Percentiles rank a stretch among this genome's conserved stretches.
These are phyloP conservation scores for Phallusia fumigata DNA, from an alignment of 23 tunicate genomes.

Conservation along the genomic window DNA sequence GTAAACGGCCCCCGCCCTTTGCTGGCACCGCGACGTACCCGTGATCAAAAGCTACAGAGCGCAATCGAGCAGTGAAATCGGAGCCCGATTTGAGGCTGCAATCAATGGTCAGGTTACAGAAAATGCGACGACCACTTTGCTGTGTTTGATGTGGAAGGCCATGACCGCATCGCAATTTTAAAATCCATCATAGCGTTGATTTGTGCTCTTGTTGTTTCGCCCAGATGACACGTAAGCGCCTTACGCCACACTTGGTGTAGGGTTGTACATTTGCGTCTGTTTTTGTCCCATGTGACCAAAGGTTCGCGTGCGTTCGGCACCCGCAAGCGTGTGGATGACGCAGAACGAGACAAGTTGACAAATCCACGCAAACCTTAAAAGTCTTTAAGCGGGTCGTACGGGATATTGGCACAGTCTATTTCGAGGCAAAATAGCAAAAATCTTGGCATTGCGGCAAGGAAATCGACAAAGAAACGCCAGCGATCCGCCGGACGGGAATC, in stretches of 20 bases:
- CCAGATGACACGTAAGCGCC: neutral
- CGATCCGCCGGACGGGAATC: neutral
- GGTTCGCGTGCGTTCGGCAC: neutral
- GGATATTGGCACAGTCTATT: neutral
- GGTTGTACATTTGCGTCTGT: neutral
- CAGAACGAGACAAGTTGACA: neutral
- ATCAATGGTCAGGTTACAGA: neutral
- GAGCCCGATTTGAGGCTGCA: neutral
- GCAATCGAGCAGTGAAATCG: neutral
- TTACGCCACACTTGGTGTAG: neutral
- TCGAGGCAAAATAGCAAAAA: neutral
- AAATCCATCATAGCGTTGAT: neutral
- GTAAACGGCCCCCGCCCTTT: conserved; percentile 11
- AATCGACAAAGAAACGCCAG: neutral
- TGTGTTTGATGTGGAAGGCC: neutral
- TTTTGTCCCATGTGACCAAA: neutral
- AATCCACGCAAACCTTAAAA: neutral
- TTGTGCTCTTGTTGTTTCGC: neutral
- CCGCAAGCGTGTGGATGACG: neutral
- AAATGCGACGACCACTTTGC: neutral
- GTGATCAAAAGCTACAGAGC: neutral
- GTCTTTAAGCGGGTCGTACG: neutral
- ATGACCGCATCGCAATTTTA: neutral
- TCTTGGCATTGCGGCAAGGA: neutral
- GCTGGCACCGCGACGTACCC: neutral